Evolutionary conservation across 2,888 invertebrate species (phyloP), one percentile per base, ranked within the genome.

Genomic region (Cyclophora punctaria): DNA sequence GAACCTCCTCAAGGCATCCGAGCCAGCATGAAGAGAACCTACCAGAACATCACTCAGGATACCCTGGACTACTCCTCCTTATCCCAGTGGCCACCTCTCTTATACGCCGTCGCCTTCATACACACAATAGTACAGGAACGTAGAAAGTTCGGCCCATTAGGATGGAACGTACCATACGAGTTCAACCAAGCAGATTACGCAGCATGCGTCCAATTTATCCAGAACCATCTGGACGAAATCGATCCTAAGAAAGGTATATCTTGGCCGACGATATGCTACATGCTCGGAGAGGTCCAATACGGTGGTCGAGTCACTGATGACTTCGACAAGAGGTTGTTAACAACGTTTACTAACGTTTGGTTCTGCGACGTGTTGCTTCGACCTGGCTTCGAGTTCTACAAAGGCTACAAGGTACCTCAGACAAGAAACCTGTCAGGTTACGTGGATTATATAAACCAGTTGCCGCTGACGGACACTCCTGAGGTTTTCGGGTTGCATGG

Each of bases 81-180:
- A 67, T 88, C 93, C 0, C 97, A 98, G 76, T 98, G 98, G 98
- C 97, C 97, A 3, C 96, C 97, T 0, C 86, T 98, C 50, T 83
- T 98, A 7, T 98, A 98, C 66, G 96, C 96, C 0, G 96, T 98
- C 0, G 98, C 97, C 35, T 98, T 98, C 87, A 85, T 98, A 40
- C 98, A 98, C 67, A 98, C 98, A 0, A 95, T 98, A 35, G 94
- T 98, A 0, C 98, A 98, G 83, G 98, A 98, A 78, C 90, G 98
- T 57, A 90, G 98, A 59, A 98, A 98, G 83, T 98, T 98, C 74
- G 98, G 98, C 0, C 97, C 98, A 0, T 90, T 98, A 7, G 98
- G 98, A 5, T 98, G 98, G 98, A 98, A 98, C 75, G 91, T 98
- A 58, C 97, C 98, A 0, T 98, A 98, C 69, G 98, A 98, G 80